Conservation (phyloP, 2,888 invertebrate species). For the Phragmatobia fuliginosa region DNA sequence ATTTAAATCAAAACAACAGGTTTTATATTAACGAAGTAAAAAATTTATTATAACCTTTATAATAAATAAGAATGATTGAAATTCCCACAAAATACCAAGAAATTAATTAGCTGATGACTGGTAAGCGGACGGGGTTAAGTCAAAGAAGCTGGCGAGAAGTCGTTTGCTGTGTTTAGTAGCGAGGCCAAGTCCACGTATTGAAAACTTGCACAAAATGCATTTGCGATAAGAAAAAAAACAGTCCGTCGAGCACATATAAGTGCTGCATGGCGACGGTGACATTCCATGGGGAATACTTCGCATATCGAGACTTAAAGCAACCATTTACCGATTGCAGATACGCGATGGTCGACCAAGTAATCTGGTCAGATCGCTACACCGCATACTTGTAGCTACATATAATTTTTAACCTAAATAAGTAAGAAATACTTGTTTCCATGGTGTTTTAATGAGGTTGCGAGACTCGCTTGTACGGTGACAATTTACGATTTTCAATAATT, state of each 20-base stretch:
- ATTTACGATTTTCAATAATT: constrained; percentile 38
- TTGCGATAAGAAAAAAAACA: constrained; percentile 85
- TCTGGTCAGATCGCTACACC: constrained; percentile 83
- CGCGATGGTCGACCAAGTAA: constrained; percentile 83
- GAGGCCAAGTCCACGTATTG: constrained; percentile 70
- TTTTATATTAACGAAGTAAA: constrained; percentile 47
- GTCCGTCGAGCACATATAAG: constrained; percentile 82
- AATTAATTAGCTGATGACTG: constrained; percentile 58
- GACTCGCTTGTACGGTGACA: constrained; percentile 24
- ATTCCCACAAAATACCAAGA: constrained; percentile 51
- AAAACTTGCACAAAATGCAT: constrained; percentile 85
- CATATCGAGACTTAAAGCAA: constrained; percentile 84
- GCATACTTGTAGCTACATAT: constrained; percentile 78
- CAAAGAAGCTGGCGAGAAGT: constrained; percentile 53
- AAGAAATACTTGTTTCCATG: constrained; percentile 77
- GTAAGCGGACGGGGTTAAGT: constrained; percentile 49
- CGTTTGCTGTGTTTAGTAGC: constrained; percentile 48
- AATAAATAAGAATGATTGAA: constrained; percentile 50
- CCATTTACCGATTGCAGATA: constrained; percentile 86
- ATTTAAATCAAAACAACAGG: constrained; percentile 46
- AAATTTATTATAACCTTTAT: constrained; percentile 48
- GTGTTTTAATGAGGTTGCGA: constrained; percentile 67
- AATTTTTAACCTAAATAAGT: constrained; percentile 85
- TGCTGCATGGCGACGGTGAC: constrained; percentile 81
- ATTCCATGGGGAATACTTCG: constrained; percentile 82